Conservation (phyloP, 2,113 vertebrate species). For the Bungarus multicinctus region DNA sequence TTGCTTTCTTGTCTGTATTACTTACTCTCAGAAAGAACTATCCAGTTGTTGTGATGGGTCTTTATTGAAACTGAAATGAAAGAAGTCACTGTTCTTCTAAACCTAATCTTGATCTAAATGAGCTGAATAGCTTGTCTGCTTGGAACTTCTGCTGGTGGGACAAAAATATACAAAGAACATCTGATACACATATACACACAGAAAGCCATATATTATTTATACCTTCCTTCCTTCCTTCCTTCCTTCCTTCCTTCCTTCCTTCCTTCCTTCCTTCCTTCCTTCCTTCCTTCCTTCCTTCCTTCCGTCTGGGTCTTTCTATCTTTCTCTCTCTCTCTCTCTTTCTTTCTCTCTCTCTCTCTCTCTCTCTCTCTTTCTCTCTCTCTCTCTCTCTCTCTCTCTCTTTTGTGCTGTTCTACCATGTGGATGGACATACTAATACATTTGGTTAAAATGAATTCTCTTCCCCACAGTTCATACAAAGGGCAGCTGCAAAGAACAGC, state of each 20-base stretch:
- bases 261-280: too few relatives aligned
- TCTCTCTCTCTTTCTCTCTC: not conserved
- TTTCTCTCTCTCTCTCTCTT: not conserved
- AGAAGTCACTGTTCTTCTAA: conserved; percentile 26
- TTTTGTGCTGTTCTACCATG: conserved; percentile 29
- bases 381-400: not conserved
- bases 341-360: not conserved
- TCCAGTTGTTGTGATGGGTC: conserved; percentile 27
- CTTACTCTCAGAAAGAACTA: conserved; percentile 31
- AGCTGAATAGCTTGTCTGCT: conserved; percentile 27
- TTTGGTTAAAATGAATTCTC: conserved; percentile 46
- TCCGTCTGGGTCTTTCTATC: too few relatives aligned
- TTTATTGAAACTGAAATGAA: conserved; percentile 50
- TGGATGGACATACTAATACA: conserved; percentile 45
- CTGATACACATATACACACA: too few relatives aligned
- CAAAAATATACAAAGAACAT: conserved; percentile 1
- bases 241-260: too few relatives aligned
- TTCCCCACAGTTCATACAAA: conserved; percentile 50
- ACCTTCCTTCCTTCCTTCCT: too few relatives aligned
- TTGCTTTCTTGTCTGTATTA: conserved; percentile 26
- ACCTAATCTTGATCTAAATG: conserved; percentile 40
- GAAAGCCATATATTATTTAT: too few relatives aligned
- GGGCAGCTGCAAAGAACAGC: conserved; percentile 50
- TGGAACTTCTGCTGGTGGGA: conserved; percentile 32
- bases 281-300: too few relatives aligned